These are phyloP conservation scores for Leptarthrus brevirostris DNA, from an alignment of 2,888 invertebrate species.

Conservation along the genomic window DNA sequence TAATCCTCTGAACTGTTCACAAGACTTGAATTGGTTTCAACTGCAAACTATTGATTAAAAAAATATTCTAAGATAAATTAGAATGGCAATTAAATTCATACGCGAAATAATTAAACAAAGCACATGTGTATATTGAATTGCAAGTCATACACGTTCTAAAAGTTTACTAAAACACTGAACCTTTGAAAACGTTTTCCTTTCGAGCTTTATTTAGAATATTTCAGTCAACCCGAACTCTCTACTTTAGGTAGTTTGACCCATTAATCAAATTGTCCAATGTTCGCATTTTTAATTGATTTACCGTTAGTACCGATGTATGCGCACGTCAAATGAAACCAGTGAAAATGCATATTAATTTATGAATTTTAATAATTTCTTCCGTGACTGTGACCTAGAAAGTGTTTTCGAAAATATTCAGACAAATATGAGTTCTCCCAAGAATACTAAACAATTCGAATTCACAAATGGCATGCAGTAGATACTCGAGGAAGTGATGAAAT, in stretches of 20 bases:
- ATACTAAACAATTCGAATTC: neutral
- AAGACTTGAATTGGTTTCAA: no score
- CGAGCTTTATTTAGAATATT: no score
- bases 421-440: neutral
- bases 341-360: constrained; percentile 46
- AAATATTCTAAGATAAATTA: no score
- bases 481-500: neutral
- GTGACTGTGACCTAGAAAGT: constrained; percentile 30
- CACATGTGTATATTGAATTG: no score
- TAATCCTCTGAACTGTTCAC: no score
- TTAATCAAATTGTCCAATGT: constrained; percentile 39
- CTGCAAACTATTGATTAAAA: no score
- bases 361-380: constrained; percentile 43
- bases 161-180: no score
- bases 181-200: no score
- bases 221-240: no score
- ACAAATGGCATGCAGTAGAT: neutral
- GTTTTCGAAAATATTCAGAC: constrained; percentile 3
- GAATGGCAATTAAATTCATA: no score
- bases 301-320: constrained; percentile 31
- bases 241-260: constrained; percentile 4
- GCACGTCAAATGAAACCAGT: constrained; percentile 33
- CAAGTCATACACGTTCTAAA: no score
- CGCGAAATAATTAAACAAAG: no score
- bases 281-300: constrained; percentile 31